Evolutionary conservation across 2,113 vertebrate genomes (phyloP).

Genomic region (Poicephalus gulielmi): DNA sequence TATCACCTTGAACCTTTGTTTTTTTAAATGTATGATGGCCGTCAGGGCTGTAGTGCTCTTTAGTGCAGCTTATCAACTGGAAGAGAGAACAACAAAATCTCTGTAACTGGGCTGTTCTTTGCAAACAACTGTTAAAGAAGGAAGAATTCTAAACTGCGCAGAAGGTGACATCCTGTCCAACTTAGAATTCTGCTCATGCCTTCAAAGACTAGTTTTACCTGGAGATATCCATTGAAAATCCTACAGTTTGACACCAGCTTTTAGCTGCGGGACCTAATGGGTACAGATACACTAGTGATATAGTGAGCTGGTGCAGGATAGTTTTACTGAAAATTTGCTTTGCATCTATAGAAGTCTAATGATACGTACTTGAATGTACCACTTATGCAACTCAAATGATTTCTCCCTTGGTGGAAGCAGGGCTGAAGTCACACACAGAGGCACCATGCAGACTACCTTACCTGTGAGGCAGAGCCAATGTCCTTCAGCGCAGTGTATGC

Average conservation of each 20-base stretch:
- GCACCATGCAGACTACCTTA: background rate
- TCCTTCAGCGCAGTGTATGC: background rate
- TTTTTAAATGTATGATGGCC: background rate
- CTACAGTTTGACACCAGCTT: background rate
- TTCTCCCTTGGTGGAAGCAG: background rate
- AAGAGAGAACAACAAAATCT: background rate
- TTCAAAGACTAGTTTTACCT: background rate
- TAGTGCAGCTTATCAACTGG: background rate
- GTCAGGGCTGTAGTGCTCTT: background rate
- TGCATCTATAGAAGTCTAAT: background rate
- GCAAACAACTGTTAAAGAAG: background rate
- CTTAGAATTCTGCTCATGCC: background rate
- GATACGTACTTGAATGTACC: fast-evolving
- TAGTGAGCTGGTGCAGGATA: background rate
- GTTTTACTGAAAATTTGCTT: background rate
- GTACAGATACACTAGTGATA: background rate
- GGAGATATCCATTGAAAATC: background rate
- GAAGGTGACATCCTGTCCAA: background rate
- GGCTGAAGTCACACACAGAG: background rate
- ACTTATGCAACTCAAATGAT: fast-evolving
- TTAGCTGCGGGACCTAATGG: background rate
- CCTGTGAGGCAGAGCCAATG: background rate
- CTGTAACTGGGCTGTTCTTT: background rate
- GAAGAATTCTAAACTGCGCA: background rate
- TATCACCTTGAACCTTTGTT: background rate